Evolutionary conservation across 2,113 vertebrate genomes (phyloP).

Genomic region (Stomatorhinus ivindoensis): DNA sequence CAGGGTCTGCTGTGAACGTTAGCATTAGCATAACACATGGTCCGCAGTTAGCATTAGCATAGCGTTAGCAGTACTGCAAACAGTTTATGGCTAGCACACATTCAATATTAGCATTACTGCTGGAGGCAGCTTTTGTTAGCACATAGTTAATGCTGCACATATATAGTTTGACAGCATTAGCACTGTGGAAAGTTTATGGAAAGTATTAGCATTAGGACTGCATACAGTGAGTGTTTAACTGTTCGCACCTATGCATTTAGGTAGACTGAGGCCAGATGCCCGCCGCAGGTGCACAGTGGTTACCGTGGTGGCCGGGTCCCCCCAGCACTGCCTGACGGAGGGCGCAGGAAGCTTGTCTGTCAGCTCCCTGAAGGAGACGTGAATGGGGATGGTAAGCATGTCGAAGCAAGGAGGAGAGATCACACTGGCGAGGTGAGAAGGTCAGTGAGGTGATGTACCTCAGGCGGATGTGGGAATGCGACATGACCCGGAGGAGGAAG

Average conservation of each 20-base stretch:
- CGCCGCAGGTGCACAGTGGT: conserved; percentile 58
- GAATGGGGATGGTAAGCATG: background rate
- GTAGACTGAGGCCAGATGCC: conserved; percentile 48
- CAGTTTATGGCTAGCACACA: background rate
- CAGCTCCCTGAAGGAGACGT: conserved; percentile 46
- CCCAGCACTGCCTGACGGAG: conserved; percentile 50
- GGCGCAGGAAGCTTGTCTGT: conserved; percentile 49
- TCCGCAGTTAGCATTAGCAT: background rate
- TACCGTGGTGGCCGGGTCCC: conserved; percentile 50
- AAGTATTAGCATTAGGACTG: background rate
- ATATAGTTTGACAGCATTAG: background rate
- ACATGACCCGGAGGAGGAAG: conserved; percentile 65
- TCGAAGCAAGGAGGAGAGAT: background rate
- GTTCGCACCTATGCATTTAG: conserved; percentile 52
- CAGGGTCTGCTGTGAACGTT: background rate
- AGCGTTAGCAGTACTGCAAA: background rate
- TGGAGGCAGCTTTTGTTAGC: background rate
- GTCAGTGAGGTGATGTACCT: conserved; percentile 32
- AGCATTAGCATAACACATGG: background rate
- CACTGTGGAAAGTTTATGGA: background rate
- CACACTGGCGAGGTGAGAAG: background rate
- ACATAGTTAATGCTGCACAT: background rate
- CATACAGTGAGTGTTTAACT: background rate
- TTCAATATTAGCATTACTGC: background rate
- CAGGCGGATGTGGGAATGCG: conserved; percentile 50